A percentile compares a stretch with the other conserved stretches of the same genome.
These are phyloP conservation scores for Microplitis demolitor DNA, from an alignment of 1,140 invertebrate species.

Conservation along the genomic window DNA sequence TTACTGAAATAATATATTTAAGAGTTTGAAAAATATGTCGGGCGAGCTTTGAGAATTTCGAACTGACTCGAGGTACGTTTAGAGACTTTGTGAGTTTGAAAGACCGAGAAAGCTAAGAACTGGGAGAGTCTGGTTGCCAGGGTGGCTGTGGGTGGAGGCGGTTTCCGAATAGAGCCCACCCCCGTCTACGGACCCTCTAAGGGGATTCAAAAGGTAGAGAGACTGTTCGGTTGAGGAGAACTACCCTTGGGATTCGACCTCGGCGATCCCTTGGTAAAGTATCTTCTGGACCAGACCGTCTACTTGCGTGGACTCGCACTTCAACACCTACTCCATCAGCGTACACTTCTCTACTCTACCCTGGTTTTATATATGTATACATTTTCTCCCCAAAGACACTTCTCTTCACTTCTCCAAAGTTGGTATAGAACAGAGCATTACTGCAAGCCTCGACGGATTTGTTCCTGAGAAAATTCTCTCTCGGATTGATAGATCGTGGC, in stretches of 20 bases:
- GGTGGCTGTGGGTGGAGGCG: slow-evolving; percentile 35
- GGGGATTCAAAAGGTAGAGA: slow-evolving; percentile 19
- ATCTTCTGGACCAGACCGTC: slow-evolving; percentile 51
- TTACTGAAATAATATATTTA: too few relatives aligned
- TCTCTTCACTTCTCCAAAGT: too few relatives aligned
- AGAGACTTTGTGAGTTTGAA: slow-evolving; percentile 25
- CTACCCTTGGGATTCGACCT: slow-evolving; percentile 49
- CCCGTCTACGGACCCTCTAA: neutral
- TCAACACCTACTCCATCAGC: neutral
- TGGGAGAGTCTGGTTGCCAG: slow-evolving; percentile 44
- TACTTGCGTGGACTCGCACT: slow-evolving; percentile 21
- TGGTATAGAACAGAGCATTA: too few relatives aligned
- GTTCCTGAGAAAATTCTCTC: too few relatives aligned
- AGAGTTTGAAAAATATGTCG: too few relatives aligned
- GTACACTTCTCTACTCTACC: too few relatives aligned
- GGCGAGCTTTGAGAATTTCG: slow-evolving; percentile 16
- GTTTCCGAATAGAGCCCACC: slow-evolving; percentile 45
- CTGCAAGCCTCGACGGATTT: too few relatives aligned
- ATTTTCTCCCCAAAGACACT: too few relatives aligned
- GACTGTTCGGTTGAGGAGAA: slow-evolving; percentile 21
- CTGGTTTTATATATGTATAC: too few relatives aligned
- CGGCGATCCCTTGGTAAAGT: slow-evolving; percentile 51
- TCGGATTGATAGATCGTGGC: too few relatives aligned
- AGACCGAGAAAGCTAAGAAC: slow-evolving; percentile 39
- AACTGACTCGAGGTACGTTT: slow-evolving; percentile 32